Percentiles rank a stretch among this genome's conserved stretches.
phyloP scores from a whole-genome alignment of 2,113 vertebrate species.

The Mustelus asterias region DNA sequence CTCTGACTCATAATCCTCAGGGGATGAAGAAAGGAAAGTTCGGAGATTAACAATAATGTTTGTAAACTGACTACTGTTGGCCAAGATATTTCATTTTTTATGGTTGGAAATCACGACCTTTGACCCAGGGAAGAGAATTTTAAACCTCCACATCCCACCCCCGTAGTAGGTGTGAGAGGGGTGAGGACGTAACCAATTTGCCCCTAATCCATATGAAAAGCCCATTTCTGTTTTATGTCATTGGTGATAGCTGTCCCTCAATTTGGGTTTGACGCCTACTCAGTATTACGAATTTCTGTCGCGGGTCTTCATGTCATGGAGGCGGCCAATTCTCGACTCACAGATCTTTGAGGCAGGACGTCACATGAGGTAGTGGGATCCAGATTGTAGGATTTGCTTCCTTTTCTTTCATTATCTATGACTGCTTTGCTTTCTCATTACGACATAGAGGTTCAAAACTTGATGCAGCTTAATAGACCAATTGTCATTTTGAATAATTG shows the following conservation, averaged over 20 bases:
- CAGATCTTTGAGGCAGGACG: not conserved
- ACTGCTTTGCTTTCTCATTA: not conserved
- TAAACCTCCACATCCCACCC: not conserved
- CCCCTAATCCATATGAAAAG: not conserved
- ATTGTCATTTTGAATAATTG: too few species aligned
- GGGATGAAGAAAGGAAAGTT: not conserved
- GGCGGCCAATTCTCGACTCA: not conserved
- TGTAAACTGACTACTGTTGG: not conserved
- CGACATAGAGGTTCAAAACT: not conserved
- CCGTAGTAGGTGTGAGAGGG: not conserved
- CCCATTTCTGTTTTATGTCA: not conserved
- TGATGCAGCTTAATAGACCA: not conserved
- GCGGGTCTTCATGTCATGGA: too few species aligned
- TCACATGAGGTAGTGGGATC: not conserved
- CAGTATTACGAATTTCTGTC: not conserved
- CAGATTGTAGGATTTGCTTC: not conserved
- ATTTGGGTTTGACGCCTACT: not conserved
- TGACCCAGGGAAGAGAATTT: not conserved
- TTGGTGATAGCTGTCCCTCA: not conserved
- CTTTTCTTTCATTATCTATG: not conserved
- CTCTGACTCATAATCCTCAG: not conserved
- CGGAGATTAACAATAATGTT: not conserved
- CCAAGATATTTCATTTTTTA: not conserved
- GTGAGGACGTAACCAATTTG: not conserved
- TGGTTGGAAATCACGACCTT: not conserved